Evolutionary conservation across 2,113 vertebrate genomes (phyloP).

Genomic region (Austrofundulus limnaeus): DNA sequence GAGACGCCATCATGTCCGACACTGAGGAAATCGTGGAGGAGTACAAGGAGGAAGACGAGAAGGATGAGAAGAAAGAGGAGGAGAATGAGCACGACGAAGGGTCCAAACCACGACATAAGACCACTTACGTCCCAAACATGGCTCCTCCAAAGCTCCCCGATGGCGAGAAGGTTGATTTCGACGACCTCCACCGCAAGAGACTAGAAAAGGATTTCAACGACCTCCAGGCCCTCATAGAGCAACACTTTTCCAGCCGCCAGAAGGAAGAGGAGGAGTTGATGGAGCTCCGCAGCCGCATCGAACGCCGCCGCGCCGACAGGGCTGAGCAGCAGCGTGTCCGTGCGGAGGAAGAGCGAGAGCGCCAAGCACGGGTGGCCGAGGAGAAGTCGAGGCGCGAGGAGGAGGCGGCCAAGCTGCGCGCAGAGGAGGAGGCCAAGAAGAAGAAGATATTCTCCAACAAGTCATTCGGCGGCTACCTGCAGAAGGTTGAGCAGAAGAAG

Average conservation of each 20-base stretch:
- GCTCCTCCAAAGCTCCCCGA: slow-evolving; percentile 93
- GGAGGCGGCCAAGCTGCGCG: slow-evolving; percentile 85
- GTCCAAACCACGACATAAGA: slow-evolving; percentile 83
- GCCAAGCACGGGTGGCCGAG: slow-evolving; percentile 86
- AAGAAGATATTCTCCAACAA: slow-evolving; percentile 93
- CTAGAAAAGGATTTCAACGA: slow-evolving; percentile 94
- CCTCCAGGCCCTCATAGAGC: slow-evolving; percentile 89
- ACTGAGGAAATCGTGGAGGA: slow-evolving; percentile 70
- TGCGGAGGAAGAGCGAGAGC: slow-evolving; percentile 87
- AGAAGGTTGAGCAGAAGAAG: slow-evolving; percentile 81
- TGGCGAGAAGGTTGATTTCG: slow-evolving; percentile 95
- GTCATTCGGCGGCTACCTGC: slow-evolving; percentile 78
- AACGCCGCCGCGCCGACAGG: slow-evolving; percentile 87
- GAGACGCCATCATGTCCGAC: slow-evolving; percentile 73
- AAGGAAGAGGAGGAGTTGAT: slow-evolving; percentile 96
- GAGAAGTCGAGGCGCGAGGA: slow-evolving; percentile 90
- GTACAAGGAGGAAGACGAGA: slow-evolving; percentile 49
- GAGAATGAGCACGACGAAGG: slow-evolving; percentile 53
- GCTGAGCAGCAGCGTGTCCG: slow-evolving; percentile 92
- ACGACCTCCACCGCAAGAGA: slow-evolving; percentile 94
- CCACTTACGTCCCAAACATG: slow-evolving; percentile 86
- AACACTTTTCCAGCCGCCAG: slow-evolving; percentile 92
- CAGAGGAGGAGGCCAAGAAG: slow-evolving; percentile 92
- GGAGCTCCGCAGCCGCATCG: slow-evolving; percentile 88
- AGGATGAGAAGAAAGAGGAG: slow-evolving; percentile 31